Evolutionary conservation across 1,140 invertebrate species (phyloP), one percentile per base, ranked within the genome.

Genomic region (Drosophila leontia): DNA sequence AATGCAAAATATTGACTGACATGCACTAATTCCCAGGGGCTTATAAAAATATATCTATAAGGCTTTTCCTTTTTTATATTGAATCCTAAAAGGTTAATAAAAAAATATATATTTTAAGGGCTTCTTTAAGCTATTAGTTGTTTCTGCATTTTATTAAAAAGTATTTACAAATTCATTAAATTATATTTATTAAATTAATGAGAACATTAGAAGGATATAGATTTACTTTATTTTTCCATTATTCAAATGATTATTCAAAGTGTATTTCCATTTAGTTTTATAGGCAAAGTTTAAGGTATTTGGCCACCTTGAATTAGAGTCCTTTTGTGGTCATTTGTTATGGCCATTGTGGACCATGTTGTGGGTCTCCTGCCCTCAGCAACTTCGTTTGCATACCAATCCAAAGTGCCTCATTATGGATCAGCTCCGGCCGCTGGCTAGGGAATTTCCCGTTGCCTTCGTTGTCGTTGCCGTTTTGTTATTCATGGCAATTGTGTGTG

Each of bases 401-500:
- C 48, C 62, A 58, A 60, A 71, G 72, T 71, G 76, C 74, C 82
- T 86, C 61, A 85, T 86, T 82, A 82, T 60, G 58, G 55, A 80
- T 59, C 47, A 44, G 63, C 72, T 41, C 15, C 37, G 17, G 72
- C 39, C 62, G 15, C 19, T 8, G 74, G 41, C 39, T 35, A 29
- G 44, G 58, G 29, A 61, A 44, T 82, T 75, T 55, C 17, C 51
- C 51, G 45, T 55, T 34, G 26, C 17, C 32, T 29, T 29, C 26
- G 29, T 50, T 26, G 44, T 3, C 19, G 19, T 47, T 13, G 19
- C 6, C 12, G 45, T 15, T 63, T 88, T 88, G 65, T 69, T 90
- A 88, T 90, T 78, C 85, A 84, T 76, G 72, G 74, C 80, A 81
- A 88, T 88, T 80, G 68, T 79, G 62, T 80, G 68, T 79, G 62